phyloP scores from a whole-genome alignment of 2,113 vertebrate genomes.

The Lagopus leucura region DNA sequence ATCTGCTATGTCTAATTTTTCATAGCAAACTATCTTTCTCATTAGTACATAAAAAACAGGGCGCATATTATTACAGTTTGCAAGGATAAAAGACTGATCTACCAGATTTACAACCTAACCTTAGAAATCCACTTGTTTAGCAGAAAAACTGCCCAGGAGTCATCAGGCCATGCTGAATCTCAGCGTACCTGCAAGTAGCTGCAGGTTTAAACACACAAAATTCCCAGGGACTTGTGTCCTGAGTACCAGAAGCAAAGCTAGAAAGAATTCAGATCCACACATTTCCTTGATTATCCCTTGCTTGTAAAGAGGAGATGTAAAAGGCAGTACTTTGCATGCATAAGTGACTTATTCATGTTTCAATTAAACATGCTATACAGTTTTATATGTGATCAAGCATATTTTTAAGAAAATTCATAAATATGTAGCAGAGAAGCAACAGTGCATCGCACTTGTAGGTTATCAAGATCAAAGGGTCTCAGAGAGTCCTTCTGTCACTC shows the following conservation, averaged over 20 bases:
- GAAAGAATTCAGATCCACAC: not conserved
- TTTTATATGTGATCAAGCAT: not conserved
- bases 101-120: not conserved
- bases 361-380: not conserved
- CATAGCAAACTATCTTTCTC: not conserved
- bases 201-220: not conserved
- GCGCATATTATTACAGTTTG: not conserved
- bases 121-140: not conserved
- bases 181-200: not conserved
- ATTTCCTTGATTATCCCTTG: not conserved
- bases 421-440: not conserved
- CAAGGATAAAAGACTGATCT: not conserved
- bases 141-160: not conserved
- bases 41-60: not conserved
- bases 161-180: not conserved
- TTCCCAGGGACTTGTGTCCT: not conserved
- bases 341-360: not conserved
- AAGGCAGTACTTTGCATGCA: not conserved
- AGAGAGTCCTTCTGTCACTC: not conserved
- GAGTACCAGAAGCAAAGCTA: not conserved
- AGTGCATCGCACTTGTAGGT: not conserved
- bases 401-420: not conserved
- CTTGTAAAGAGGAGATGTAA: not conserved
- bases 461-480: not conserved
- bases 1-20: not conserved